Evolutionary conservation across 23 tunicate genomes (phyloP).

Genomic region (Styela clava): DNA sequence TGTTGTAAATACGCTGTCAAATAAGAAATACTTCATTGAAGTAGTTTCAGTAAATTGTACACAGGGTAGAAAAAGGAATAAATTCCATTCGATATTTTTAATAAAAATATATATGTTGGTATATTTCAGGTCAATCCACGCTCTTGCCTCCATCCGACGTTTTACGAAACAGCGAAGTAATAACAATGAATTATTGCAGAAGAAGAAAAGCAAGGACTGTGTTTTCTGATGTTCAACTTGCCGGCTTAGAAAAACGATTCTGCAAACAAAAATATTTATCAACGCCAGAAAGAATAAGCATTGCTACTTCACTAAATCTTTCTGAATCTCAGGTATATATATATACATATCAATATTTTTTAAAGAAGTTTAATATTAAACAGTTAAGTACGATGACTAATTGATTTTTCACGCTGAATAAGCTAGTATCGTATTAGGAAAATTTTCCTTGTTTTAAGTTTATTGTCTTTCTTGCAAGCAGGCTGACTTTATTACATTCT

Average conservation of each 20-base stretch:
- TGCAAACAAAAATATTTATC: conserved; percentile 49
- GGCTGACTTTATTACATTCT: no score
- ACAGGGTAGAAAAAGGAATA: no score
- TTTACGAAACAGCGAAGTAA: conserved; percentile 2
- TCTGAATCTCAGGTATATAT: conserved; percentile 60
- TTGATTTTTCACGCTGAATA: background rate
- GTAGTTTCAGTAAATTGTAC: no score
- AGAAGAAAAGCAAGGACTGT: conserved; percentile 79
- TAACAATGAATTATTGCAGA: conserved; percentile 30
- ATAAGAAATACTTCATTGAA: no score
- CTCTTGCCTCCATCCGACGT: conserved; percentile 4
- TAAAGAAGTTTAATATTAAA: background rate
- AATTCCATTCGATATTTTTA: no score
- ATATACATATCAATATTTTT: background rate
- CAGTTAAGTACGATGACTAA: background rate
- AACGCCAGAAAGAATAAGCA: conserved; percentile 44
- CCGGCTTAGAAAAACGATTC: conserved; percentile 53
- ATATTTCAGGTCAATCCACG: conserved; percentile 6
- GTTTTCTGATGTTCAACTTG: conserved; percentile 62
- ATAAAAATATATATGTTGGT: no score
- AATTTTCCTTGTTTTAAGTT: background rate
- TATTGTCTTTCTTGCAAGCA: no score
- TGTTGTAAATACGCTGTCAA: no score
- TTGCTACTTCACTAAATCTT: conserved; percentile 45
- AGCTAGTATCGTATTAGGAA: background rate